Base-by-base conservation (phyloP, 1,140 invertebrate genomes). In the Caenorhabditis elegans region DNA sequence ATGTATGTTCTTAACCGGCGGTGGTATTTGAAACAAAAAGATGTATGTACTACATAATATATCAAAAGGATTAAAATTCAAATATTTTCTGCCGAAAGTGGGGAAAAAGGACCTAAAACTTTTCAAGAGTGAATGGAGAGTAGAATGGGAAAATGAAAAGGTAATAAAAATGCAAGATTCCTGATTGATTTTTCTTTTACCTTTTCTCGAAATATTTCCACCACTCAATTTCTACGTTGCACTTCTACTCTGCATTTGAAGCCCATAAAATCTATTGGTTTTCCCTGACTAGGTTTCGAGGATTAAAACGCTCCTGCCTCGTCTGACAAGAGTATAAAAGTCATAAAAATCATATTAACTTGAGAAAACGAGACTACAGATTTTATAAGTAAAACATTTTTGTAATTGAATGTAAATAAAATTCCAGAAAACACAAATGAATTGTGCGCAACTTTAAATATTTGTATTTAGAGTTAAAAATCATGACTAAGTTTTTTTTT, bases 1-100 rank as follows among this genome's bases (percentile, higher is more conserved):
- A 60, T 60, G 19, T 60, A 31, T 60, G 28, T 5, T 3, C 3
- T 3, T n/a, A 17, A 10, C 3, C 15, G 3, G 13, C n/a, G 5
- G 6, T 8, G 3, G 15, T 17, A 48, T 31, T 34, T 24, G 53
- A 60, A 60, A 60, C 53, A n/a, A 60, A 60, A 60, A 60, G 53
- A 60, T 60, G 53, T n/a, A n/a, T n/a, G n/a, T n/a, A n/a, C n/a
- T 60, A 60, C 53, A 60, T 60, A 34, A 60, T 60, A 60, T 60
- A 60, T 60, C 53, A 60, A 60, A 60, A 60, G 53, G 53, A 60
- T 60, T 60, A 60, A 60, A 60, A 60, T 60, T 31, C 34, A 28
- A 60, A 60, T 26, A 8, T 26, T 17, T 10, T 48, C 11, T 6
- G 5, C n/a, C n/a, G 26, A 60, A 60, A 17, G n/a, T 26, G n/a